Conservation (phyloP, 2,113 vertebrate species). For the Zosterops lateralis region DNA sequence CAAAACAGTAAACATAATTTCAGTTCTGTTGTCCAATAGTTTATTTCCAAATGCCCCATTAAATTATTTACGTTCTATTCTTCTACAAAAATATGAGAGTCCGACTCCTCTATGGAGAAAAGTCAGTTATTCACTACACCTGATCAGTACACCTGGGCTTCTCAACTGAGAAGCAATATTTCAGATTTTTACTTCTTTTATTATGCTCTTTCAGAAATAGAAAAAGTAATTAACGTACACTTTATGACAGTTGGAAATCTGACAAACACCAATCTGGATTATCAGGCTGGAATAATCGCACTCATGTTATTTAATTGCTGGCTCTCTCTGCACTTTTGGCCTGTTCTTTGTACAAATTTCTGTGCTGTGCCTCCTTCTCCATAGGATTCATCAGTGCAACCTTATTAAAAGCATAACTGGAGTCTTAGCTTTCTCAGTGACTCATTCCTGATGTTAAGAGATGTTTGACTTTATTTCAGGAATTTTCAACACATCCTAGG, state of each 20-base stretch:
- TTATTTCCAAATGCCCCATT: constrained; percentile 36
- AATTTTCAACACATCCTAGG: neutral
- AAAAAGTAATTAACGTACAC: neutral
- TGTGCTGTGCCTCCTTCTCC: neutral
- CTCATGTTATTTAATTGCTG: neutral
- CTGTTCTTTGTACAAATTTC: neutral
- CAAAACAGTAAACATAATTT: neutral
- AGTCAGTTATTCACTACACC: constrained; percentile 8
- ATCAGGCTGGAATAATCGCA: neutral
- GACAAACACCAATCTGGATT: neutral
- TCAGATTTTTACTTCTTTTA: constrained; percentile 3
- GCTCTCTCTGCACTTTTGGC: neutral
- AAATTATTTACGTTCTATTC: neutral
- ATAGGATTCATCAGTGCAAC: neutral
- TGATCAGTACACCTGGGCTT: neutral
- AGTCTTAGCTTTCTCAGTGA: neutral
- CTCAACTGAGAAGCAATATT: neutral
- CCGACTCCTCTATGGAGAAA: neutral
- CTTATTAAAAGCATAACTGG: neutral
- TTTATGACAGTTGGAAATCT: neutral
- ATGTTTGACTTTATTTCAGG: neutral
- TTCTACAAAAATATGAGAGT: constrained; percentile 15
- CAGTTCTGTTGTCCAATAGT: neutral
- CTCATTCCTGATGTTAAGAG: neutral
- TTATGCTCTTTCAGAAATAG: neutral